Base-by-base conservation (phyloP, 2,888 invertebrate species). In the Ophonus ardosiacus region DNA sequence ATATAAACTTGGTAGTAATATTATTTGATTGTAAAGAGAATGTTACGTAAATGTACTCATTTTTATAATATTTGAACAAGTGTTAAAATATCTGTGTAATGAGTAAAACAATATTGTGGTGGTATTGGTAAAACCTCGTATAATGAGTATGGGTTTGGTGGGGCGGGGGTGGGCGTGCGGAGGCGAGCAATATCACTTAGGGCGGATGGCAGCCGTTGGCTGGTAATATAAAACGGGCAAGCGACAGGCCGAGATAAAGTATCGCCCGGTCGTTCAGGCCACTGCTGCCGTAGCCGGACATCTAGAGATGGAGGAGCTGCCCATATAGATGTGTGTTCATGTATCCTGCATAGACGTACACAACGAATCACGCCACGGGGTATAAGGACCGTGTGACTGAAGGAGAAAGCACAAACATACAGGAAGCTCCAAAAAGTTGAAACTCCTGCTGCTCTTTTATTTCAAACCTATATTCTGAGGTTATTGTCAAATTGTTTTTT, bases 231-330 rank as follows among this genome's bases (percentile, higher is more conserved):
- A 74, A 74, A 43, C 71, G 71, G 31, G 21, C 71, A 74, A 74
- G 71, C 51, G 71, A 43, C 71, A 74, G 71, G 17, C 17, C 8
- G 71, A 74, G 71, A 74, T 74, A 74, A 74, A 74, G 71, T 43
- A 74, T 74, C 43, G 51, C 17, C 31, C 68, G 40, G 71, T 43
- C 43, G 71, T 43, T 74, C 71, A 18, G 68, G 71, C 43, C 51
- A 18, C 38, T 31, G 17, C 31, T 31, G 31, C 31, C 63, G 43
- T 13, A 24, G 63, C 63, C 21, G 63, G 63, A 63, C 63, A 63
- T 63, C 63, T 21, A 59, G 13, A 21, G 63, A 18, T 7, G 63
- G 63, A 63, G 18, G 63, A 15, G 63, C 15, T 59, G 59, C 59
- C 56, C 59, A 15, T 61, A 17, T 61, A 17, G 8, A 17, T 61